Conservation (phyloP, 1,140 invertebrate genomes). For the Portunus trituberculatus region DNA sequence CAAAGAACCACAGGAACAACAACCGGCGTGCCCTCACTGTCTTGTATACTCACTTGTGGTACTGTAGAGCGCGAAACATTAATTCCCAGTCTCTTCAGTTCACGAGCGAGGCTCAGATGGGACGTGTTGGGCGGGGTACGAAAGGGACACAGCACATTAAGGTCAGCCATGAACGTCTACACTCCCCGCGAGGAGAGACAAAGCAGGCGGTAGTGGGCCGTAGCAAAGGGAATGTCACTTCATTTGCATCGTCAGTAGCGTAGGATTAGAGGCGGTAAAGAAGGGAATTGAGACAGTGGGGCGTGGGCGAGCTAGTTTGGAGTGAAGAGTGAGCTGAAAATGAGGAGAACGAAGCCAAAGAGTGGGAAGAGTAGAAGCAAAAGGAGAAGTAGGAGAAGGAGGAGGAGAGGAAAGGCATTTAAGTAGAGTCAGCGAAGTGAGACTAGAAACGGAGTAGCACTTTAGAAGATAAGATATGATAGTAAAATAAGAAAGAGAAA, state of each 20-base stretch:
- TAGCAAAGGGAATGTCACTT: background rate
- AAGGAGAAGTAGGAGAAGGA: too few species aligned
- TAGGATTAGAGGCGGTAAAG: background rate
- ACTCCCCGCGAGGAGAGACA: background rate
- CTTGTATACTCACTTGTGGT: background rate
- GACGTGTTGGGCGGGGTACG: background rate
- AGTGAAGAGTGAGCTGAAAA: background rate
- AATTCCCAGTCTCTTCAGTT: background rate
- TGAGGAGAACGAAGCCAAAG: background rate
- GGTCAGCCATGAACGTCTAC: background rate
- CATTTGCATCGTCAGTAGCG: conserved; percentile 1
- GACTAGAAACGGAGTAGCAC: too few species aligned
- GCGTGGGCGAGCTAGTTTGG: background rate
- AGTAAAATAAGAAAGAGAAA: too few species aligned
- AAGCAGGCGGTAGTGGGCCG: background rate
- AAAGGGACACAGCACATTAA: background rate
- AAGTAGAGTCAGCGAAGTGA: too few species aligned
- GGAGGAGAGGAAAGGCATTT: too few species aligned
- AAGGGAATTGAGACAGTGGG: background rate
- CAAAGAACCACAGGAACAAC: background rate
- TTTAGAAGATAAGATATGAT: too few species aligned
- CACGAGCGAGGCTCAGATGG: background rate
- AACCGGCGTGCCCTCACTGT: background rate
- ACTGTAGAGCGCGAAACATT: background rate
- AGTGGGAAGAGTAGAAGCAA: too few species aligned